Percentiles rank a stretch among this genome's conserved stretches.
Evolutionary conservation across 2,888 invertebrate genomes (phyloP).

Genomic region (Ecdyonurus torrentis): DNA sequence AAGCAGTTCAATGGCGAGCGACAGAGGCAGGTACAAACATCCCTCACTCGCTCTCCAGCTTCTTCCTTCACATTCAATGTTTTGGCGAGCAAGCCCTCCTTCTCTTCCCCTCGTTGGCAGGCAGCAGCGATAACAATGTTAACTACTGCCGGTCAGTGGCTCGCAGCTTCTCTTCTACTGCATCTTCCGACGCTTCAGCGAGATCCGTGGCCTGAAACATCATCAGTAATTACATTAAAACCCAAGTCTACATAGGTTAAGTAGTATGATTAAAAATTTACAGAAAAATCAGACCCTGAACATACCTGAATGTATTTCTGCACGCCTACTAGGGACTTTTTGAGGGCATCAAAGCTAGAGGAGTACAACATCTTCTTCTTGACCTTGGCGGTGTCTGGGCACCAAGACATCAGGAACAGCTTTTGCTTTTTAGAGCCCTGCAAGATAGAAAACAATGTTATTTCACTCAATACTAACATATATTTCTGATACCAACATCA

Average conservation of each 20-base stretch:
- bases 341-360: constrained; percentile 95
- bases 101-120: not conserved
- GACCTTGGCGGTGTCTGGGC: constrained; percentile 93
- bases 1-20: not conserved
- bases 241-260: too few relatives aligned
- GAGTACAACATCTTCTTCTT: constrained; percentile 66
- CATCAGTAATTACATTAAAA: not conserved
- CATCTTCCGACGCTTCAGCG: constrained; percentile 84
- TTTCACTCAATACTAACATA: too few relatives aligned
- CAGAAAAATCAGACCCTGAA: not conserved
- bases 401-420: constrained; percentile 95
- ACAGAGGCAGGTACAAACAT: not conserved
- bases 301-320: constrained; percentile 78
- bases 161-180: constrained; percentile 85
- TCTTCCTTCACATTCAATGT: not conserved
- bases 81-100: not conserved
- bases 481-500: too few relatives aligned
- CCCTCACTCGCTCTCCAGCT: too few relatives aligned
- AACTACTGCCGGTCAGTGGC: constrained; percentile 78
- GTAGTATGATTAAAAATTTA: not conserved
- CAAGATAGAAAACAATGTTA: too few relatives aligned
- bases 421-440: constrained; percentile 92
- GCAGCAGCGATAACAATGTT: not conserved
- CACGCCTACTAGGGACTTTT: constrained; percentile 90
- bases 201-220: constrained; percentile 66